Base-by-base conservation (phyloP, 2,113 vertebrate genomes). In the Hippoglossus stenolepis region DNA sequence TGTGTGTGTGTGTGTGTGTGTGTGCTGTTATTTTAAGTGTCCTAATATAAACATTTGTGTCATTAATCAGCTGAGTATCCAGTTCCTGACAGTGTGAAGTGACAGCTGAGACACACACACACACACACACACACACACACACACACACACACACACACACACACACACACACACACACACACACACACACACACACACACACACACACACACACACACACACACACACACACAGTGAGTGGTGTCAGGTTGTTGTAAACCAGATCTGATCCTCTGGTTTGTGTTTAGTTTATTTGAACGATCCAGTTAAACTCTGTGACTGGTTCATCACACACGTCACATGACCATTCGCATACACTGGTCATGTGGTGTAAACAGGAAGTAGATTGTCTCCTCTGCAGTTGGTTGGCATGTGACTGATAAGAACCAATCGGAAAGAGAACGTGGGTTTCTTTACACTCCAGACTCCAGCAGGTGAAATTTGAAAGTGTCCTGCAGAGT, bases 11-110 rank as follows among this genome's bases (percentile, higher is more conserved):
- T 38, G 35, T 31, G 35, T 49, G 47, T 49, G 47, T 49, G 47
- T 49, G 47, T 49, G 47, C 4, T 49, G 47, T 56, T 75, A 77
- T 88, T 73, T 85, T 70, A 79, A 77, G 80, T 77, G 77, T 73
- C 64, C 24, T 62, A 17, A 70, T 75, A 58, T 14, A 84, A 67
- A 80, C 64, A 53, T 72, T 70, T 40, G 61, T 54, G 59, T 23
- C 63, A 63, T 76, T 43, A 70, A 77, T 70, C 60, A 73, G 67
- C 43, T 7, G 38, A 64, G 75, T 62, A 62, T 85, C 75, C 63
- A 61, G 57, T 73, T 70, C 18, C 72, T 85, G 67, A 75, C 73
- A 58, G 61, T 53, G 75, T 70, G 15, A 64, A 54, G 18, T 53
- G 57, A 21, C 70, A 82, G 45, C 24, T 61, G 60, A 56, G 56